Evolutionary conservation across 2,888 invertebrate genomes (phyloP), one percentile per base, ranked within the genome.

Genomic region (Lithophane ornitopus): DNA sequence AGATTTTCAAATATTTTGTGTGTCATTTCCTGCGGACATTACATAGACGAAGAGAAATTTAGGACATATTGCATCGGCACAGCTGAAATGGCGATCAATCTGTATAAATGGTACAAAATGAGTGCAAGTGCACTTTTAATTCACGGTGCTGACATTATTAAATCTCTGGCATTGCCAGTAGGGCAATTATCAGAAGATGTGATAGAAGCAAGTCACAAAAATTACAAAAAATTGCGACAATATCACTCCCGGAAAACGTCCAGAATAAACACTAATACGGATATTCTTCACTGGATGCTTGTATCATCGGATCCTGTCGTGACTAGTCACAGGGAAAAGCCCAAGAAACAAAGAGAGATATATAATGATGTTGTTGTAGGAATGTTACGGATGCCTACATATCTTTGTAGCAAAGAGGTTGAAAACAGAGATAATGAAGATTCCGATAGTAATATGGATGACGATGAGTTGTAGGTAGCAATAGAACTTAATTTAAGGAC

Each of bases 101-200:
- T 70, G n/a, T 59, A 59, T 70, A 11, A 16, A 59, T 70, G 58
- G 46, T 70, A 59, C 59, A 69, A 44, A 59, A 59, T 69, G 44
- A 59, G 58, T 69, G 69, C 69, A 46, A 58, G 58, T 58, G 58
- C 16, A 46, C 59, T 70, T 59, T 59, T 70, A 59, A 70, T 59
- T 59, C 44, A 70, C 16, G 46, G 70, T 46, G 9, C 44, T 46
- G 70, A 59, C 22, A 70, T 46, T 0, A 70, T 70, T 46, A 59
- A 59, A 59, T 46, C 70, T 46, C 70, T 70, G 26, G 14, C 59
- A 34, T 46, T 59, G 59, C 46, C 59, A n/a, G 44, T 70, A 61
- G 59, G 16, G 16, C 59, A 70, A 34, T 61, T 68, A 19, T 68
- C 56, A 54, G 56, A 56, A 56, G 41, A 68, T 56, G 56, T 69